These are phyloP conservation scores for Melanotaenia trifasciata DNA, from an alignment of 2,797 vertebrate species.

Conservation along the genomic window DNA sequence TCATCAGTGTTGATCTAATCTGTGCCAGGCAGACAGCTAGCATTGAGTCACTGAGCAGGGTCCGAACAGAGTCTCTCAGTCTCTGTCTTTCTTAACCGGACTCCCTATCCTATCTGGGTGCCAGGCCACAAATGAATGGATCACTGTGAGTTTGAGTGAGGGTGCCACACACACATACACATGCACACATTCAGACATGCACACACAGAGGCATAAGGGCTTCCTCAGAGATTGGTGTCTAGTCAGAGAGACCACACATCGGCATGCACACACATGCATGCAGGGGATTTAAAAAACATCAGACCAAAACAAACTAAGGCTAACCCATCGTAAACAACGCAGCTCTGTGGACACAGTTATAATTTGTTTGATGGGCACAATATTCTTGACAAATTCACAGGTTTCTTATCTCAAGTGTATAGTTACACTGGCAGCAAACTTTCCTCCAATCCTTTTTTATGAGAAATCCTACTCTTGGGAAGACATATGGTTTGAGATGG, in stretches of 20 bases:
- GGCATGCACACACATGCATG: conserved; percentile 55
- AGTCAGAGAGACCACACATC: conserved; percentile 53
- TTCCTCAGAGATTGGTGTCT: conserved; percentile 57
- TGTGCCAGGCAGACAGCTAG: conserved; percentile 82
- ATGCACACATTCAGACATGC: conserved; percentile 23
- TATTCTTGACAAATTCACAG: conserved; percentile 12
- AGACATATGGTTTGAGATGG: conserved; percentile 64
- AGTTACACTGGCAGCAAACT: conserved; percentile 21
- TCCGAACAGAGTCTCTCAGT: conserved; percentile 78
- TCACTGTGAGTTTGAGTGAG: conserved; percentile 70
- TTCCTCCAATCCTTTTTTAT: conserved; percentile 43
- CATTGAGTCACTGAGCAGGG: conserved; percentile 79
- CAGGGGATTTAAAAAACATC: conserved; percentile 61
- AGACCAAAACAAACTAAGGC: conserved; percentile 66
- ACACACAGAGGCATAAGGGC: conserved; percentile 50
- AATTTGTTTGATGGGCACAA: conserved; percentile 11
- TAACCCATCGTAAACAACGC: conserved; percentile 24
- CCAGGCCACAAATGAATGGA: conserved; percentile 81
- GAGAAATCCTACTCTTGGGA: conserved; percentile 49
- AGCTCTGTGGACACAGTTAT: conserved; percentile 4
- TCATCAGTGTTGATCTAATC: conserved; percentile 82
- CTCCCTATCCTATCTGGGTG: conserved; percentile 76
- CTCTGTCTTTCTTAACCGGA: conserved; percentile 73
- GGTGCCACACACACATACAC: conserved; percentile 32
- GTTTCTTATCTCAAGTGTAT: conserved; percentile 32